A percentile compares a stretch with the other conserved stretches of the same genome.
Conservation (phyloP, 2,113 vertebrate genomes). For the Stegastes partitus region DNA sequence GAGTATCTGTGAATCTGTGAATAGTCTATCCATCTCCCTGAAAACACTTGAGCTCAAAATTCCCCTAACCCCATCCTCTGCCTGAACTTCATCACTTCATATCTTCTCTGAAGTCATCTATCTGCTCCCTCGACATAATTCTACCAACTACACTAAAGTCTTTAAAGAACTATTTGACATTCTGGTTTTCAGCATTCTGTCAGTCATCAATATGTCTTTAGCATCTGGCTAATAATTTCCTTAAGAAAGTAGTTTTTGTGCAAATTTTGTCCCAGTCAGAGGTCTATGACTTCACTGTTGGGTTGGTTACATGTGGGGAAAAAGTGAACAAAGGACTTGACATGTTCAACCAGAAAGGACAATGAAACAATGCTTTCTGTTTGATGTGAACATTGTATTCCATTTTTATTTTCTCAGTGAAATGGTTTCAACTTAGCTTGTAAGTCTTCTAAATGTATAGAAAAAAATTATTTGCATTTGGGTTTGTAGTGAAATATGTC, state of each 20-base stretch:
- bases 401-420: no score
- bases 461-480: not conserved
- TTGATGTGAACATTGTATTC: no score
- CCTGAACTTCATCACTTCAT: not conserved
- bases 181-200: not conserved
- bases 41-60: not conserved
- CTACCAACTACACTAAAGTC: not conserved
- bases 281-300: no score
- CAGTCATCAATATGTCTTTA: not conserved
- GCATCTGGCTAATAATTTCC: no score
- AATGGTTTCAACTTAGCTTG: no score
- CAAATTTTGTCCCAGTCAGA: no score
- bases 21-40: not conserved
- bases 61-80: not conserved
- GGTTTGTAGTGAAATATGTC: conserved; percentile 1
- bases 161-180: conserved; percentile 5
- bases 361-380: no score
- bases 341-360: no score
- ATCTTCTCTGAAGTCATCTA: not conserved
- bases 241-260: no score
- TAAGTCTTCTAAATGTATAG: no score
- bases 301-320: no score
- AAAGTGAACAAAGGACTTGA: no score
- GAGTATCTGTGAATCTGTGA: not conserved
- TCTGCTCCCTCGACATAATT: not conserved